These are phyloP conservation scores for Belonocnema kinseyi DNA, from an alignment of 1,140 invertebrate species.

Conservation along the genomic window DNA sequence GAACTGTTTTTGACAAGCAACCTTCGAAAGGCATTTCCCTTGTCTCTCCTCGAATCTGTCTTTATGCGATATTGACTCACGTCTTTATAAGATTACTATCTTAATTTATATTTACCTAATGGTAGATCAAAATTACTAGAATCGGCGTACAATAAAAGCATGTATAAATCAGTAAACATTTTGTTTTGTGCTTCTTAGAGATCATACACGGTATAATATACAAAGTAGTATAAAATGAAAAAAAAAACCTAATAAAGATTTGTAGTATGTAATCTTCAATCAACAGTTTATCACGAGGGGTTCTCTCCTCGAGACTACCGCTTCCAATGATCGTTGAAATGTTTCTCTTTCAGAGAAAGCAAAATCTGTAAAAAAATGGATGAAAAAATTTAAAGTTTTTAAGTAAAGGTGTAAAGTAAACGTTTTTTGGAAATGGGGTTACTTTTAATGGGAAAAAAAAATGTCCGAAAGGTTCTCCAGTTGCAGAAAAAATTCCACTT, in stretches of 20 bases:
- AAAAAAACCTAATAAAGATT: conserved; percentile 71
- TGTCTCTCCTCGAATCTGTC: conserved; percentile 34
- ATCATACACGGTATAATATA: conserved; percentile 74
- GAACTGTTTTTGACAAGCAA: conserved; percentile 37
- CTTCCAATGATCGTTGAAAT: conserved; percentile 44
- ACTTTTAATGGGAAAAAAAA: too few relatives aligned
- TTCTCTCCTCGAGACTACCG: conserved; percentile 34
- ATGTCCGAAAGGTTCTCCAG: neutral
- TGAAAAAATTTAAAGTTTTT: neutral
- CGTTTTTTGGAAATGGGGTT: neutral
- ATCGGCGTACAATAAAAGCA: conserved; percentile 69
- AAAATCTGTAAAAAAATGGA: neutral
- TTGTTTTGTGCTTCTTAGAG: conserved; percentile 75
- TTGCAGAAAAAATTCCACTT: conserved; percentile 31
- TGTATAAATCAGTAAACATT: conserved; percentile 73
- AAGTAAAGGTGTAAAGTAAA: conserved; percentile 2
- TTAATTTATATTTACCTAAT: conserved; percentile 44
- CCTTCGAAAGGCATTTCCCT: conserved; percentile 50
- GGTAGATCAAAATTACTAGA: conserved; percentile 63
- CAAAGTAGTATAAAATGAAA: conserved; percentile 75
- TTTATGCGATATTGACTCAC: conserved; percentile 33
- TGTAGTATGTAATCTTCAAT: conserved; percentile 64
- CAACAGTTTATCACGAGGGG: conserved; percentile 65
- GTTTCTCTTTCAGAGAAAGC: conserved; percentile 6
- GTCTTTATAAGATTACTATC: conserved; percentile 37